Evolutionary conservation across 2,113 vertebrate genomes (phyloP), one percentile per base, ranked within the genome.

Genomic region (Ia io): DNA sequence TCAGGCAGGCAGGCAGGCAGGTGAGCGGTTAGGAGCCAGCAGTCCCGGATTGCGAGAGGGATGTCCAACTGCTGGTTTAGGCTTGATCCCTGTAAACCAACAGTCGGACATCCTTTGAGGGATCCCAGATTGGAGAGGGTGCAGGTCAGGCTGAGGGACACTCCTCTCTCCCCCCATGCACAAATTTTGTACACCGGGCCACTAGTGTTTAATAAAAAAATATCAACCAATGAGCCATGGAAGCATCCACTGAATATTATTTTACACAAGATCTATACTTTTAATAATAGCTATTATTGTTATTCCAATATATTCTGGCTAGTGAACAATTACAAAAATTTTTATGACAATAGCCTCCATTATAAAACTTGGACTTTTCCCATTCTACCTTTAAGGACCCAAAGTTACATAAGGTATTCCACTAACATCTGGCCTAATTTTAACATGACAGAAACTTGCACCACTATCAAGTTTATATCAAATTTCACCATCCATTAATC

Each of bases 371-470:
- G 97, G 88, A 0, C 6, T 98, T 0, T 69, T 94, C 0, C 97
- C 90, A 0, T 8, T 96, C 1, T 96, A 97, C n/a, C 94, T 96
- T 0, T 97, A 96, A 97, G 30, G 95, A 0, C 97, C 97, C 30
- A 85, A 56, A 79, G 22, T 71, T 47, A 84, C 40, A 40, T 20
- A 76, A 69, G 28, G 11, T 37, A 44, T 67, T 1, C 6, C 61
- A 0, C 1, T 97, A 0, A 79, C 3, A 0, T 95, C 70, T 0
- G 93, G 59, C 0, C n/a, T 98, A 1, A 95, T 97, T 0, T 1
- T 97, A 0, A 69, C 90, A 1, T 63, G 96, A 90, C 96, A 97
- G 56, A 98, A 98, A 84, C 35, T 97, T 0, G 96, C 93, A 2
- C 97, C 96, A 4, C 37, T 97, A 0, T 76, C 95, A 0, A 30